Conservation (phyloP, 2,888 invertebrate species). For the Chironomus tentans region DNA sequence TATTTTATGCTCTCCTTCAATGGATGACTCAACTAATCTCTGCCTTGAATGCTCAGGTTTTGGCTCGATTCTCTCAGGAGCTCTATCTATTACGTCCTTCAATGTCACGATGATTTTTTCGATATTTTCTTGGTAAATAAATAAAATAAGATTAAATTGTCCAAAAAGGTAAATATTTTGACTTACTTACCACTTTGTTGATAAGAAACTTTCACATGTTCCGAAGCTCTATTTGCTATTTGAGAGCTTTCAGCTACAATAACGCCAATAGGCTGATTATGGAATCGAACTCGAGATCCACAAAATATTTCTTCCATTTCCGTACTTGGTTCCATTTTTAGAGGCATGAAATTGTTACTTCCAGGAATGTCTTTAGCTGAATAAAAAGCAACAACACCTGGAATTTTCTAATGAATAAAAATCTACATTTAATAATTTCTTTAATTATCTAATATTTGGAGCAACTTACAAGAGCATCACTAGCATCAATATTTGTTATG, state of each 20-base stretch:
- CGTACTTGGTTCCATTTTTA: conserved; percentile 27
- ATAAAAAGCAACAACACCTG: conserved; percentile 55
- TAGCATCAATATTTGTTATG: conserved; percentile 52
- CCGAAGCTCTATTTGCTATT: conserved; percentile 48
- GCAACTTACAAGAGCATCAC: conserved; percentile 54
- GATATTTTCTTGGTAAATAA: no score
- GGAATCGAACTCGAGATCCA: conserved; percentile 36
- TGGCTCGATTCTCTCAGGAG: background rate
- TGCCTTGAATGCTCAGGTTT: background rate
- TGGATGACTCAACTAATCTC: conserved; percentile 36
- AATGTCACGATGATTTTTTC: background rate
- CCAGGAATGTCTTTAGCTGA: conserved; percentile 58
- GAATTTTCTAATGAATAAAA: conserved; percentile 44
- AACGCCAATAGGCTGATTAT: conserved; percentile 56
- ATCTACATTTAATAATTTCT: no score
- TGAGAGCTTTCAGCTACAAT: conserved; percentile 51
- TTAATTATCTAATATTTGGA: no score
- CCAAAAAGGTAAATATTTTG: no score
- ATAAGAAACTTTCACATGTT: conserved; percentile 46
- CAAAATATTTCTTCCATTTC: conserved; percentile 31
- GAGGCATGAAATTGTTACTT: conserved; percentile 45
- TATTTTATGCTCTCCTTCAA: conserved; percentile 38
- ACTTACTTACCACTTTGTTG: background rate
- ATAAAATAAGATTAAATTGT: no score
- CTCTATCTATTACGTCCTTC: background rate